Evolutionary conservation across 2,888 invertebrate genomes (phyloP).

Genomic region (Heliothis peltigera): DNA sequence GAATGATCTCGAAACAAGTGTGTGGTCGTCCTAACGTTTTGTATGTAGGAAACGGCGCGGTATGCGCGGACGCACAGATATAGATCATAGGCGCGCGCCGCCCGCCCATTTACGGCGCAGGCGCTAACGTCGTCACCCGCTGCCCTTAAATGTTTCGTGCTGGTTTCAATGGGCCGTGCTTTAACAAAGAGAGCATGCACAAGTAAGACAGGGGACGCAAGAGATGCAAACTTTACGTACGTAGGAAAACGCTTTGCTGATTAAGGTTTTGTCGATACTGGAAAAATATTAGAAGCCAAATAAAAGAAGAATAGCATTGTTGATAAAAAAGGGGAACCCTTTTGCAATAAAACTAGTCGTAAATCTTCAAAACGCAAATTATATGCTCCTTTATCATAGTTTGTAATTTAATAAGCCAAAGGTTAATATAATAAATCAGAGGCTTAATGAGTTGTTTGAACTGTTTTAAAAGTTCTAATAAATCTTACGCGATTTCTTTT

Average conservation of each 20-base stretch:
- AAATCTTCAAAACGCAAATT: conserved; percentile 28
- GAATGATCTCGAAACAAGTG: conserved; percentile 16
- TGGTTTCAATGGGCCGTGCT: conserved; percentile 36
- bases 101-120: conserved; percentile 73
- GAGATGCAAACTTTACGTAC: no score
- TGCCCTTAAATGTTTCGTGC: conserved; percentile 56
- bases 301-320: conserved; percentile 12
- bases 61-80: conserved; percentile 72
- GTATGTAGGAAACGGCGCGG: conserved; percentile 65
- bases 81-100: conserved; percentile 75
- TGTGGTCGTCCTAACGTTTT: conserved; percentile 53
- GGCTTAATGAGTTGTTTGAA: conserved; percentile 40
- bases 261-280: background rate
- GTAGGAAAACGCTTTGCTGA: background rate
- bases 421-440: conserved; percentile 35
- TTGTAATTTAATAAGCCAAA: conserved; percentile 33
- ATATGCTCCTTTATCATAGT: conserved; percentile 29
- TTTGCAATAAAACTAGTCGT: conserved; percentile 25
- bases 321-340: conserved; percentile 23
- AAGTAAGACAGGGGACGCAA: background rate
- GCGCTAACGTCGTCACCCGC: conserved; percentile 61
- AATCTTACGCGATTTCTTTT: conserved; percentile 27
- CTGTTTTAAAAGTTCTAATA: conserved; percentile 31
- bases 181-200: conserved; percentile 11
- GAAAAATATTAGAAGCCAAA: conserved; percentile 12